Evolutionary conservation across 1,140 invertebrate species (phyloP), one percentile per base, ranked within the genome.

Genomic region (Conus ventricosus): DNA sequence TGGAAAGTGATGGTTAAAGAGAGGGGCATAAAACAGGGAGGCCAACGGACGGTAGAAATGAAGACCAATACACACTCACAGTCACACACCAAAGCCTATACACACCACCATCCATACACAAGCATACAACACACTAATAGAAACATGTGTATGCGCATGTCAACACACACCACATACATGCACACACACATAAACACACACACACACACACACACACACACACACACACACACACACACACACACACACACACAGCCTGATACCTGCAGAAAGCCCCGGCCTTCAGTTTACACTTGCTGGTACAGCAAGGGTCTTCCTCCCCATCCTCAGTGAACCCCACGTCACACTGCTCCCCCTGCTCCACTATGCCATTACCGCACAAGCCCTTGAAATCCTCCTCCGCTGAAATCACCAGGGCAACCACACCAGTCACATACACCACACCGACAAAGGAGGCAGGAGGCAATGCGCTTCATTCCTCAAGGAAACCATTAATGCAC

Each of bases 271-370:
- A 17, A 23, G 84, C 84, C 4, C 63, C 25, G 13, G 84, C 63
- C 20, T 53, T 85, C 5, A 85, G 63, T 25, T 75, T 39, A 54
- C 84, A 85, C 17, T 75, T 75, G 20, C 5, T 67, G 63, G 23
- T 53, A 17, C 87, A 78, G 57, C 87, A 78, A 6, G 39, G 11
- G 53, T 88, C 80, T 27, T 63, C 87, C 25, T 25, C 57, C 57
- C 57, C 87, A 6, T 71, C 76, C 54, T 57, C 57, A 27, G 63
- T 53, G 53, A 83, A 71, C 23, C 80, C 80, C 6, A 54, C 54
- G 67, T 88, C 83, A 76, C 82, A 88, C 81, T 88, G 67, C 60
- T 84, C 71, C 25, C 63, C 83, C 51, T 57, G 78, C 39, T 67
- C 83, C 71, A 57, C 55, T 13, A 71, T 67, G 23, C 81, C 71